phyloP scores from a whole-genome alignment of 2,888 invertebrate species.

The Alloscopus bannaensis region DNA sequence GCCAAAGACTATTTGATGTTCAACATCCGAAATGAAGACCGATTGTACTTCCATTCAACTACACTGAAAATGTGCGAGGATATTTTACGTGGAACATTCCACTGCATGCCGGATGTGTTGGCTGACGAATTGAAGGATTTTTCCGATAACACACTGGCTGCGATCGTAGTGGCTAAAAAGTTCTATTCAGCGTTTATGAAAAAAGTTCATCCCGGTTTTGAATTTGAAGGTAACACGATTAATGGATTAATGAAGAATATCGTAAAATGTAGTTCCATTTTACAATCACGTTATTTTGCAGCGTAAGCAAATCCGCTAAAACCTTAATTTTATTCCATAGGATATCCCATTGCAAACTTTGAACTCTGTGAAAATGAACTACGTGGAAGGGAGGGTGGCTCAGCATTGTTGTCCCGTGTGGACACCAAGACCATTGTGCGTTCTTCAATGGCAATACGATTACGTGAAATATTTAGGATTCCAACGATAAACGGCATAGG shows the following conservation, averaged over 20 bases:
- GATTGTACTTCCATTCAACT: conserved; percentile 10
- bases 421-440: too few species aligned
- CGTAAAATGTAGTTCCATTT: background rate
- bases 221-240: conserved; percentile 43
- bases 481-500: background rate
- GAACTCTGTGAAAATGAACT: conserved; percentile 37
- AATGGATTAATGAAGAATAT: background rate
- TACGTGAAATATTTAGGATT: background rate
- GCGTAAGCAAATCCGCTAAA: background rate
- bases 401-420: background rate
- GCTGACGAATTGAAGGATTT: conserved; percentile 27
- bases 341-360: conserved; percentile 22
- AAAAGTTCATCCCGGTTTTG: conserved; percentile 35
- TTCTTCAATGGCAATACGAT: background rate
- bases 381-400: conserved; percentile 15
- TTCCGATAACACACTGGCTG: background rate
- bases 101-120: conserved; percentile 29
- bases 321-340: conserved; percentile 10
- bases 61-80: conserved; percentile 37
- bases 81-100: conserved; percentile 40
- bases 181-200: conserved; percentile 30
- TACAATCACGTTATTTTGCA: background rate
- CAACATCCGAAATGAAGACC: background rate
- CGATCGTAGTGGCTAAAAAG: conserved; percentile 22
- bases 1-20: conserved; percentile 1